Evolutionary conservation across 2,797 vertebrate species (phyloP).

Genomic region (Dendrocincla tyrannina): DNA sequence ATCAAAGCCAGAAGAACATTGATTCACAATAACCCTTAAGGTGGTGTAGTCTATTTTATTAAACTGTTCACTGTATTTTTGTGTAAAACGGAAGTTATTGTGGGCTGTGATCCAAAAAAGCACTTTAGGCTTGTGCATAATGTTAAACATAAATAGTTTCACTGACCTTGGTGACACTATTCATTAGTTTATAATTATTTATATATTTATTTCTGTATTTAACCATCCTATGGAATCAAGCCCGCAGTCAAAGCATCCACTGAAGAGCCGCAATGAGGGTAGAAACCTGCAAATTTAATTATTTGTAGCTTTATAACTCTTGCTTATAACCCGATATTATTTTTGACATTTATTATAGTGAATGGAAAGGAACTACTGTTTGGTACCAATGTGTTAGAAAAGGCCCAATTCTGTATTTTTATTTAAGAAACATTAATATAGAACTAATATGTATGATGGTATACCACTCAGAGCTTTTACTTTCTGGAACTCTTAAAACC

Average conservation of each 20-base stretch:
- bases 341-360: background rate
- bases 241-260: background rate
- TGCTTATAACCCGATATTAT: background rate
- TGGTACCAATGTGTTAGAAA: background rate
- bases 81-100: slow-evolving; percentile 23
- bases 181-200: slow-evolving; percentile 46
- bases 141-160: slow-evolving; percentile 37
- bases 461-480: background rate
- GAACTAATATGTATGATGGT: background rate
- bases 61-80: slow-evolving; percentile 37
- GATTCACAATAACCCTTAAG: slow-evolving; percentile 62
- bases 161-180: background rate
- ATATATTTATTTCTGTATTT: slow-evolving; percentile 25
- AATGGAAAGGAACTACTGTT: background rate
- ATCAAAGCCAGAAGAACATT: background rate
- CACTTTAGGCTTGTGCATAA: slow-evolving; percentile 55
- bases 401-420: background rate
- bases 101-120: slow-evolving; percentile 56
- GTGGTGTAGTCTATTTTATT: slow-evolving; percentile 67
- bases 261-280: background rate
- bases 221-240: background rate
- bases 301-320: background rate
- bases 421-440: background rate
- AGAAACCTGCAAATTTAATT: slow-evolving; percentile 23
- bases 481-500: background rate